These are phyloP conservation scores for Melospiza georgiana DNA, from an alignment of 2,113 vertebrate genomes.

Conservation along the genomic window DNA sequence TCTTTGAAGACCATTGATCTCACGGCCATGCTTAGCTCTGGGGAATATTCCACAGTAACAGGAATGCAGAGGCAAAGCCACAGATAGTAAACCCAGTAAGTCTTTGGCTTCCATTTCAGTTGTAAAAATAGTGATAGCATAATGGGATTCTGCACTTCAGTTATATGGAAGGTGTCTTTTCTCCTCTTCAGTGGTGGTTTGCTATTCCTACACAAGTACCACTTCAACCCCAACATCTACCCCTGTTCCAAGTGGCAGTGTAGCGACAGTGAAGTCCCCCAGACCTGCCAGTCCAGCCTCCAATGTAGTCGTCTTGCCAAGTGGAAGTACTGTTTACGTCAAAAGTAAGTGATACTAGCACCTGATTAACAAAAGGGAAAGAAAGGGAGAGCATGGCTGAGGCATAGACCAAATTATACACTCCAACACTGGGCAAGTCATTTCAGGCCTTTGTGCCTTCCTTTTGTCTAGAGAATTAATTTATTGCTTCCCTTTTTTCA, in stretches of 20 bases:
- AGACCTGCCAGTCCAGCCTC: slow-evolving; percentile 95
- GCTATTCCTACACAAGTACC: slow-evolving; percentile 97
- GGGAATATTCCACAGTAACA: background rate
- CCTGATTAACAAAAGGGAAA: slow-evolving; percentile 10
- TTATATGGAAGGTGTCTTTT: slow-evolving; percentile 68
- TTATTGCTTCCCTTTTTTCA: background rate
- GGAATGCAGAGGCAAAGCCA: background rate
- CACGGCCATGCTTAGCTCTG: background rate
- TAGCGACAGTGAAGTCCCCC: slow-evolving; percentile 89
- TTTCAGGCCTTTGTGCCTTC: background rate
- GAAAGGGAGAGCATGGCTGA: background rate
- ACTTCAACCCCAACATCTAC: slow-evolving; percentile 90
- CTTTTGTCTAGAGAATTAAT: background rate
- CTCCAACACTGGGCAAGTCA: background rate
- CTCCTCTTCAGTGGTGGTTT: slow-evolving; percentile 89
- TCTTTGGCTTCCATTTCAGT: slow-evolving; percentile 36
- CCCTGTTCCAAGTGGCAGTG: slow-evolving; percentile 83
- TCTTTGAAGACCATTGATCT: background rate
- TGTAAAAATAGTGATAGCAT: slow-evolving; percentile 54
- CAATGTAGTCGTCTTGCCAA: slow-evolving; percentile 95
- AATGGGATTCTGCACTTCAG: slow-evolving; percentile 49
- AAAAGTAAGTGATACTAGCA: slow-evolving; percentile 87
- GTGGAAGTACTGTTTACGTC: slow-evolving; percentile 95
- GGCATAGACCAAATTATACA: background rate
- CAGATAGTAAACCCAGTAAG: background rate